Conservation (phyloP, 2,888 invertebrate genomes). For the Lomographa bimaculata region DNA sequence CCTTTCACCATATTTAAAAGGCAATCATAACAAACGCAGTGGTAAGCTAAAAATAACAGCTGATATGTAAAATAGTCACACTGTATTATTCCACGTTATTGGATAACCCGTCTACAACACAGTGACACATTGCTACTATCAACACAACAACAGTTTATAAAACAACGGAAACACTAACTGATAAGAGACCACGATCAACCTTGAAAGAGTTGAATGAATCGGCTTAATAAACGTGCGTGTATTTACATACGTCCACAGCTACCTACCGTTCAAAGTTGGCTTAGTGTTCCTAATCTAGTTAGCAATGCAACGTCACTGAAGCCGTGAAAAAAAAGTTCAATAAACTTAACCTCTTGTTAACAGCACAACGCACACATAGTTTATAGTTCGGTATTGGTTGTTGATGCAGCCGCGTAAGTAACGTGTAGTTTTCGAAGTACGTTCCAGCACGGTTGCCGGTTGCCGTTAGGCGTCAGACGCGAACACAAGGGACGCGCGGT, state of each 20-base stretch:
- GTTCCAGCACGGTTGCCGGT: slow-evolving; percentile 36
- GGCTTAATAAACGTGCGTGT: slow-evolving; percentile 33
- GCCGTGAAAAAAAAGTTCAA: slow-evolving; percentile 75
- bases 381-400: background rate
- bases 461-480: slow-evolving; percentile 33
- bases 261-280: slow-evolving; percentile 53
- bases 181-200: slow-evolving; percentile 51
- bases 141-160: slow-evolving; percentile 27
- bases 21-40: too few relatives aligned
- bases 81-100: too few relatives aligned
- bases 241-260: slow-evolving; percentile 51
- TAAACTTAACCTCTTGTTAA: slow-evolving; percentile 63
- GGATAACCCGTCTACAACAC: slow-evolving; percentile 15
- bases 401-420: background rate
- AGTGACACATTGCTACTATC: slow-evolving; percentile 20
- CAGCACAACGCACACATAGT: slow-evolving; percentile 29
- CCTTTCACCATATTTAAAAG: too few relatives aligned
- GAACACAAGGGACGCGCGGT: slow-evolving; percentile 61
- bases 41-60: too few relatives aligned
- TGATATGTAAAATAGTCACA: too few relatives aligned
- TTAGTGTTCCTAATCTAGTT: slow-evolving; percentile 75
- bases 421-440: slow-evolving; percentile 36
- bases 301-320: slow-evolving; percentile 73
- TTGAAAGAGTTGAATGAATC: slow-evolving; percentile 52
- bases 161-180: slow-evolving; percentile 44